Evolutionary conservation across 2,888 invertebrate genomes (phyloP), one percentile per base, ranked within the genome.

Genomic region (Drosophila cognata): DNA sequence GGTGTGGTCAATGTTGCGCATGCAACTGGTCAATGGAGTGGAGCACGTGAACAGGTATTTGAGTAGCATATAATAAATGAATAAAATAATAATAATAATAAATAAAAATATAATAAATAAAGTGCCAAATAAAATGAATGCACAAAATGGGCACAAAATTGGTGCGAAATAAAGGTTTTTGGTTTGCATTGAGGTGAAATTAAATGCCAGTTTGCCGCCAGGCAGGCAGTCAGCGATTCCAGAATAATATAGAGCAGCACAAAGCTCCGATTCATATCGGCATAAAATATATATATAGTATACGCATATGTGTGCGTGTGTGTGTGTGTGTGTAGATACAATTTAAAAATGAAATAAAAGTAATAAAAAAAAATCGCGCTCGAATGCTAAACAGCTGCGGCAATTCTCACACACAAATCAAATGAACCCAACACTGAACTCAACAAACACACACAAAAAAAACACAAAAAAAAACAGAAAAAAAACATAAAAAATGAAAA

Each of bases 331-430:
- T 50, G 10, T 53, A n/a, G 31, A 35, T 43, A 31, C 29, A 33
- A 55, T 29, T 62, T n/a, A 57, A 43, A 33, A 57, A 41, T 51
- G 25, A 70, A 63, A 71, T 56, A 67, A 69, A 68, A 72, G 62
- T 65, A 68, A 52, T 46, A 74, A 70, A 67, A 73, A 83, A 73
- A 83, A 84, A 72, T 76, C 74, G 77, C 77, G 77, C 60, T 78
- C 58, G 74, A 84, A 77, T 77, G 89, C 81, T 88, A 81, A 83
- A 82, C 88, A 89, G 86, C 88, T 88, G 88, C 88, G 53, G 41
- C 63, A 46, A 66, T 90, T 89, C 88, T 80, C 88, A 88, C 86
- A 88, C 84, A 85, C 87, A 85, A 85, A 85, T 88, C 89, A 88
- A 85, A 78, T 79, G 85, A 82, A 86, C 86, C 74, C 81, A 67